Evolutionary conservation across 53 echinoderm and acorn worm genomes (phyloP), one percentile per base, ranked within the genome.

Genomic region (Echinarachnius parma): DNA sequence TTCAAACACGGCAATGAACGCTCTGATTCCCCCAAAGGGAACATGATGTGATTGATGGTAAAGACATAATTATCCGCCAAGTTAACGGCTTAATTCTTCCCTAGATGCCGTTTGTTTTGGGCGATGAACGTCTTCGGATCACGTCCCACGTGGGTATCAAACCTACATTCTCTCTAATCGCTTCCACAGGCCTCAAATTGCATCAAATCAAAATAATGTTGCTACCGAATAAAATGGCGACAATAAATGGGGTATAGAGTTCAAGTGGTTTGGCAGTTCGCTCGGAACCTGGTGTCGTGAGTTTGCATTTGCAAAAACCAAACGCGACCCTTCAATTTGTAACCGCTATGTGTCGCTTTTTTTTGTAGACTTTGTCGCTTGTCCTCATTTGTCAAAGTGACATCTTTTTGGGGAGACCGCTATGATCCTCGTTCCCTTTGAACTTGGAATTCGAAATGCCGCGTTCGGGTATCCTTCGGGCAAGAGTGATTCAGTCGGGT

Each of bases 301-400:
- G 27, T 42, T 49, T 68, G 68, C 46, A 46, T 45, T 44, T 65
- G 39, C 28, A 29, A 44, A 32, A 37, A 50, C 32, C 56, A 34
- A 54, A 56, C 57, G 74, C 28, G 56, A 72, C 74, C 74, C 74
- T 56, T 72, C 74, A 72, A 72, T 72, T 72, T 72, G 74, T 72
- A 72, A 72, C 74, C 74, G 42, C 74, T 72, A 72, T 72, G 55
- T 72, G 57, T 72, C 74, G 74, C 74, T 72, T 56, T 34, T 50
- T n/a, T 72, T 67, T 56, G 56, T 56, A 4, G 74, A 72, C 74
- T 56, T 37, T 56, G 28, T 37, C 25, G 26, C 68, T 31, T 56
- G 74, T 57, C 56, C 45, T 19, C 74, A 72, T 72, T 72, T 56
- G 56, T 72, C 74, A 72, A 72, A 56, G 57, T 72, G 74, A 72